Percentiles rank a stretch among this genome's conserved stretches.
These are phyloP conservation scores for Aethina tumida DNA, from an alignment of 1,140 invertebrate species.

Conservation along the genomic window DNA sequence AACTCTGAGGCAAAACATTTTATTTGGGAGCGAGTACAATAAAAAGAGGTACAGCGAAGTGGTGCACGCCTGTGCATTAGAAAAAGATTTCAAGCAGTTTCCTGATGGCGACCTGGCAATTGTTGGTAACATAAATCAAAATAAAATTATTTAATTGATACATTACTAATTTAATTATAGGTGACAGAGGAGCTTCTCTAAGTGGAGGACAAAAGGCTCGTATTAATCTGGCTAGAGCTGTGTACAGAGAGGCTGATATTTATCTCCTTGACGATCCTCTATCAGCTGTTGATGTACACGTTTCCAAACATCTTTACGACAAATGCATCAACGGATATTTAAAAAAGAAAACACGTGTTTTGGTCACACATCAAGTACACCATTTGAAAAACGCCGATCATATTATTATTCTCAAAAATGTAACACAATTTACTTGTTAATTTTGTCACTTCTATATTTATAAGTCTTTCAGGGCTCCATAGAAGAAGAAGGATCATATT, in stretches of 20 bases:
- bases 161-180: too few relatives aligned
- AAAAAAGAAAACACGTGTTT: slow-evolving; percentile 54
- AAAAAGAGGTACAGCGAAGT: slow-evolving; percentile 46
- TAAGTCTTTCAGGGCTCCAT: slow-evolving; percentile 33
- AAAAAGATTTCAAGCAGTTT: slow-evolving; percentile 57
- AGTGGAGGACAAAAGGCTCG: slow-evolving; percentile 75
- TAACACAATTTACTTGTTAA: too few relatives aligned
- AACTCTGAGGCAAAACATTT: slow-evolving; percentile 57
- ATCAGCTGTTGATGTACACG: slow-evolving; percentile 66
- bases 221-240: slow-evolving; percentile 55
- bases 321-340: slow-evolving; percentile 54
- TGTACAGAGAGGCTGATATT: slow-evolving; percentile 44
- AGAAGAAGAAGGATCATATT: slow-evolving; percentile 54
- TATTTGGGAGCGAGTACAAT: slow-evolving; percentile 54
- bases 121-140: too few relatives aligned
- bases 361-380: slow-evolving; percentile 80
- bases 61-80: slow-evolving; percentile 47
- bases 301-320: slow-evolving; percentile 60
- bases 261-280: slow-evolving; percentile 69
- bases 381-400: slow-evolving; percentile 62
- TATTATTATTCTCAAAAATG: slow-evolving; percentile 47
- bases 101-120: slow-evolving; percentile 62
- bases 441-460: too few relatives aligned
- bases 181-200: slow-evolving; percentile 62
- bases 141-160: too few relatives aligned